Evolutionary conservation across 2,888 invertebrate genomes (phyloP).

Genomic region (Drepana falcataria): DNA sequence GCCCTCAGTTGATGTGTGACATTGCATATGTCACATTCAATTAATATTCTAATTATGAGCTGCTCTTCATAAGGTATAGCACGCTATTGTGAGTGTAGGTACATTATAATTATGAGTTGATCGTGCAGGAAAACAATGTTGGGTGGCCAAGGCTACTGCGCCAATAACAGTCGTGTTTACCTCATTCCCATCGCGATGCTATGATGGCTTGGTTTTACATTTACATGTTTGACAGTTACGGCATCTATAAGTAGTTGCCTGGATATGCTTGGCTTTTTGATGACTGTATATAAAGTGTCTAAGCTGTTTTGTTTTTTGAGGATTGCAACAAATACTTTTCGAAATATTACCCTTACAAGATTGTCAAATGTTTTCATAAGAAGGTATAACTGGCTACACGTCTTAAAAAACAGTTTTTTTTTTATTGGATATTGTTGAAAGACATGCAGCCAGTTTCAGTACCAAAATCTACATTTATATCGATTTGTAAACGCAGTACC

Average conservation of each 20-base stretch:
- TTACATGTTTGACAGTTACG: slow-evolving; percentile 44
- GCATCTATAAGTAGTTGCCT: slow-evolving; percentile 38
- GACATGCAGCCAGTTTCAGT: no score
- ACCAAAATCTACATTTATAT: no score
- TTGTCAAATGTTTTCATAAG: no score
- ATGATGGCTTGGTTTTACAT: slow-evolving; percentile 61
- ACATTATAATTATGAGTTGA: background rate
- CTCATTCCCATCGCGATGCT: slow-evolving; percentile 52
- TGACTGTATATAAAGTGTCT: background rate
- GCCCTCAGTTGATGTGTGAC: background rate
- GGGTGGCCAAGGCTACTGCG: slow-evolving; percentile 17
- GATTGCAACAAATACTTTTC: no score
- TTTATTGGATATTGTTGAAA: no score
- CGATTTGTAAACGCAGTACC: no score
- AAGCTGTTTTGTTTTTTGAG: no score
- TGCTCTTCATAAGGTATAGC: background rate
- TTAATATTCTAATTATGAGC: slow-evolving; percentile 5
- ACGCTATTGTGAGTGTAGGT: background rate
- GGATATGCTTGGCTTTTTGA: slow-evolving; percentile 46
- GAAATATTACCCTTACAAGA: no score
- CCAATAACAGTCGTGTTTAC: slow-evolving; percentile 22
- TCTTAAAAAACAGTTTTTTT: no score
- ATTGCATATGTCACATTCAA: slow-evolving; percentile 8
- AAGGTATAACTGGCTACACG: no score
- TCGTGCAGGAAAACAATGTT: slow-evolving; percentile 11